A percentile compares a stretch with the other conserved stretches of the same genome.
Evolutionary conservation across 2,113 vertebrate genomes (phyloP).

Genomic region (Sarotherodon lohbergeri): DNA sequence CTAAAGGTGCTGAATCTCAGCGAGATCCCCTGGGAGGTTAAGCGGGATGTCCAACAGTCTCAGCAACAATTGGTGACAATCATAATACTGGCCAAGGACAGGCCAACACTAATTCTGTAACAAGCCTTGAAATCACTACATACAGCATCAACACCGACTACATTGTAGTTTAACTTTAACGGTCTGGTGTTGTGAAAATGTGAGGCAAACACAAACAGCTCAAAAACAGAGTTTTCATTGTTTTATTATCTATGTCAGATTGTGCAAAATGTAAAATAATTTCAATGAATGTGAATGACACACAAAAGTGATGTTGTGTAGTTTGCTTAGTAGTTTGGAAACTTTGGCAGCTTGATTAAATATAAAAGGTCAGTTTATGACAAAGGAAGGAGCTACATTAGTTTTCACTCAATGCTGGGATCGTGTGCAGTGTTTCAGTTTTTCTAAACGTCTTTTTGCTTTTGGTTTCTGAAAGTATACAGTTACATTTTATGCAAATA

Average conservation of each 20-base stretch:
- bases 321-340: background rate
- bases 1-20: background rate
- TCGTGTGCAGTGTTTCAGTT: background rate
- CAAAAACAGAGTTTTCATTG: background rate
- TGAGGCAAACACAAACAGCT: background rate
- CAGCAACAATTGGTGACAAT: background rate
- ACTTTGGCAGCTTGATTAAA: background rate
- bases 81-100: background rate
- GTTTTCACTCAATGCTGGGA: accelerated
- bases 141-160: background rate
- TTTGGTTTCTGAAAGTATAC: background rate
- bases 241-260: background rate
- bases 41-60: background rate
- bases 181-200: background rate
- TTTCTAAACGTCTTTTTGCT: background rate
- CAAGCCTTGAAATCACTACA: background rate
- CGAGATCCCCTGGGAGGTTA: background rate
- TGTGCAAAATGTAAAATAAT: background rate
- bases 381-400: background rate
- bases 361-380: background rate
- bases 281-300: background rate
- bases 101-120: background rate
- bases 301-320: background rate
- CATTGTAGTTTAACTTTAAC: background rate
- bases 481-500: background rate